These are phyloP conservation scores for Mormoops blainvillei DNA, from an alignment of 2,113 vertebrate genomes.

Conservation along the genomic window DNA sequence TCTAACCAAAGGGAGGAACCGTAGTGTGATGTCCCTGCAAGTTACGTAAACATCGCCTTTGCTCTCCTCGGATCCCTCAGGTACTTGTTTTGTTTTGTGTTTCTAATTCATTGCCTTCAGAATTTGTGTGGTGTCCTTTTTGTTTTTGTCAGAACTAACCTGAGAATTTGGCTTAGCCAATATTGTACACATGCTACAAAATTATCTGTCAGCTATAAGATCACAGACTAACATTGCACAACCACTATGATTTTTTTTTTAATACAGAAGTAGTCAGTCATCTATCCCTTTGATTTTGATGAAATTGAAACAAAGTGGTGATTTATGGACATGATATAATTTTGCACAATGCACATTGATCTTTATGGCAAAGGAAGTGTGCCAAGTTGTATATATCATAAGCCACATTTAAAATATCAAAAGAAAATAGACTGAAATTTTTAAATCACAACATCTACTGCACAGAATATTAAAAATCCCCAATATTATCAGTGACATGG, in stretches of 20 bases:
- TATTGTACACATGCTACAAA: not conserved
- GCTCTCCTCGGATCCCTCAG: not conserved
- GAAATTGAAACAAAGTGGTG: not conserved
- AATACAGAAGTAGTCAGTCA: constrained; percentile 22
- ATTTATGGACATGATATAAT: not conserved
- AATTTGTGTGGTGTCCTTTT: not conserved
- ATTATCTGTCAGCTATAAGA: not conserved
- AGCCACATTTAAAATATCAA: not conserved
- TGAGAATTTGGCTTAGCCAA: constrained; percentile 7
- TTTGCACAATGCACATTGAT: not conserved
- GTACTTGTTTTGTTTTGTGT: not conserved
- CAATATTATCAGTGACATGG: not conserved
- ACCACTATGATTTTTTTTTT: not conserved
- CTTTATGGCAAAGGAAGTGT: not conserved
- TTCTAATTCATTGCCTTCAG: not conserved
- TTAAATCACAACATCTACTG: not conserved
- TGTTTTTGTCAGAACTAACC: constrained; percentile 3
- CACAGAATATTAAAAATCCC: not conserved
- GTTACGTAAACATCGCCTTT: not conserved
- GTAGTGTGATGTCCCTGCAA: rapidly evolving
- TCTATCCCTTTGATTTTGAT: constrained; percentile 17
- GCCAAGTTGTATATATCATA: not conserved
- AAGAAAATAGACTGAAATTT: not conserved
- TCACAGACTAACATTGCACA: not conserved
- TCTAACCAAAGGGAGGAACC: not conserved